phyloP scores from a whole-genome alignment of 2,113 vertebrate species.

The Melanocharis versteri region DNA sequence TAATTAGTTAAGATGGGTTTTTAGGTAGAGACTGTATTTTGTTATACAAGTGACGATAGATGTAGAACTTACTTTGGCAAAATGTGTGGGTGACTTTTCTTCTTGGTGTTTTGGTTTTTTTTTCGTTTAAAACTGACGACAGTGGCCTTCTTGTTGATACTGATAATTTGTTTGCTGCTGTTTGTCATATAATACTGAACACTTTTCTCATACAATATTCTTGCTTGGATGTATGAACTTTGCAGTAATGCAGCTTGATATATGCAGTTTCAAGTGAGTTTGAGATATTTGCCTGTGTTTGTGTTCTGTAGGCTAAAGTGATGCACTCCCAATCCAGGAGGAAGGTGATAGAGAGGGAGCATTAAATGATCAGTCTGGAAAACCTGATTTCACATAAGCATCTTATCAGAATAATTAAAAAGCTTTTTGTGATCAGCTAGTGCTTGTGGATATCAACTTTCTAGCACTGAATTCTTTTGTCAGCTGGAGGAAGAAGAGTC shows the following conservation, averaged over 20 bases:
- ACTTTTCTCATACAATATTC: background rate
- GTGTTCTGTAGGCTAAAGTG: background rate
- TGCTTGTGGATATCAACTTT: background rate
- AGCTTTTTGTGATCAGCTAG: background rate
- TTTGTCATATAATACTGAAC: background rate
- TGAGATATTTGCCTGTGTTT: background rate
- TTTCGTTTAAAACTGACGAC: background rate
- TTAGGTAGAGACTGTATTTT: background rate
- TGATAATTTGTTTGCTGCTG: background rate
- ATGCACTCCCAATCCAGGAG: background rate
- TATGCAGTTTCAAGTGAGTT: background rate
- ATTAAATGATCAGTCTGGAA: background rate
- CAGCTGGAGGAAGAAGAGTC: background rate
- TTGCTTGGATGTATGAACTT: background rate
- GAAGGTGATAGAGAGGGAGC: background rate
- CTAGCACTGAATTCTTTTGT: background rate
- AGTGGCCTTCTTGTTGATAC: background rate
- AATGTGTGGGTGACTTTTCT: background rate
- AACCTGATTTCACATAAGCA: background rate
- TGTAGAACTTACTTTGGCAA: background rate
- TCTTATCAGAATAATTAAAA: background rate
- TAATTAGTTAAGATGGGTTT: background rate
- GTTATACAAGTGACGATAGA: background rate
- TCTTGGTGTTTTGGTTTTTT: background rate
- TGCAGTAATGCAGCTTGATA: background rate